Base-by-base conservation (phyloP, 2,113 vertebrate species). In the Chunga burmeisteri region DNA sequence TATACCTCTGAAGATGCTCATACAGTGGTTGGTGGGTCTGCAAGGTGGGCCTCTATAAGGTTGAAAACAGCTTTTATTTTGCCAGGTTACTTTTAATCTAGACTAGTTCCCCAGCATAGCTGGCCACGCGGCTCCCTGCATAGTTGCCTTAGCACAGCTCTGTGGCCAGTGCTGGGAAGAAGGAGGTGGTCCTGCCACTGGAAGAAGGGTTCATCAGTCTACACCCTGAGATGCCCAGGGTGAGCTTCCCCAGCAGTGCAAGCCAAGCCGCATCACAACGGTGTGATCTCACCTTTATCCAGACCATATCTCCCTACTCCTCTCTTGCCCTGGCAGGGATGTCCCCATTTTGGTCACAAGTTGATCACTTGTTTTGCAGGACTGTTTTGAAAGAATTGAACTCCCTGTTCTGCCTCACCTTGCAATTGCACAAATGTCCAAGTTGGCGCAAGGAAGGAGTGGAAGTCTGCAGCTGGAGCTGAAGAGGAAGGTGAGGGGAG, bases 181-280 rank as follows among this genome's bases (percentile, higher is more conserved):
- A 13, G 53, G 32, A 88, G 14, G 9, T 71, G 22, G 5, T 70
- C 13, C 73, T 47, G 10, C 29, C 20, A 1, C 26, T 72, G 55
- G 34, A 63, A 59, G 50, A 73, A 12, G 1, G 6, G 10, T 53
- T 79, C 17, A 7, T 49, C 55, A 22, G 22, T 46, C 40, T 44
- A 0, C 17, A 8, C 12, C 16, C 7, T 7, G 4, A 8, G 34
- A 22, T 0, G 1, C 30, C 8, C 38, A 56, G 16, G 18, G 18
- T 80, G 53, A 61, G 11, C 34, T 75, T 73, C 44, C 25, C 18
- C 17, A n/a, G 18, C 1, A 1, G 17, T 52, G 23, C 4, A 3
- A 29, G 36, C 58, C 46, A 15, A 63, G 13, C 46, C 22, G 23
- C n/a, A 8, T 36, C 34, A 30, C 0, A 2, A 0, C 21, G 36